Base-by-base conservation (phyloP, 1,140 invertebrate genomes). In the Pomphorhynchus laevis region DNA sequence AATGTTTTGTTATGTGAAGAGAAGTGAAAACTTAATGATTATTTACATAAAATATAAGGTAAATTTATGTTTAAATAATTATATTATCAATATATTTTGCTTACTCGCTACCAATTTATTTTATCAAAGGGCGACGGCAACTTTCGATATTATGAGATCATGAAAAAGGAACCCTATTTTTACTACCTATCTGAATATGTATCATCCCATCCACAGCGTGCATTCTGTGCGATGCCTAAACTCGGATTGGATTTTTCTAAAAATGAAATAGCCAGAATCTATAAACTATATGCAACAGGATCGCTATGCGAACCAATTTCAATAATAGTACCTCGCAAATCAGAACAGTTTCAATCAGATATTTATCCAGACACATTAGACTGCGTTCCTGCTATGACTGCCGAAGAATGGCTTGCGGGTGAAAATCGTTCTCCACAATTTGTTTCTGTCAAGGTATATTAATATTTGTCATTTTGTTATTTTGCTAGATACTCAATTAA, bases 201-300 rank as follows among this genome's bases (percentile, higher is more conserved):
- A n/a, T 80, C 77, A 11, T 71, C 74, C 3, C 76, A 86, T 57
- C 84, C 86, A 38, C 86, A 95, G 56, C 64, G 76, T 51, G 76
- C 75, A 3, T 43, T 9, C 56, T 54, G 55, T 32, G 65, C 72
- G 45, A 80, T 86, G 74, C 73, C 76, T 9, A 89, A 89, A 59
- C 62, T 79, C 47, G 80, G 77, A n/a, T 63, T 76, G 43, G 72
- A 68, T 52, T 69, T 70, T 8, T 56, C 59, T 5, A 60, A 62
- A 11, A 82, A 75, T 58, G 77, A 86, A 53, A 67, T 82, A 32
- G 74, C 71, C 51, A 65, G 75, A 40, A 82, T 86, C 60, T 86
- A 73, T 57, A 84, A 84, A 53, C 57, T 86, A 33, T 74, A 80
- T 54, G 40, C 75, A 0, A 72, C 70, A 22, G 68, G 72, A 42